Base-by-base conservation (phyloP, 2,113 vertebrate species). In the Ginglymostoma cirratum region DNA sequence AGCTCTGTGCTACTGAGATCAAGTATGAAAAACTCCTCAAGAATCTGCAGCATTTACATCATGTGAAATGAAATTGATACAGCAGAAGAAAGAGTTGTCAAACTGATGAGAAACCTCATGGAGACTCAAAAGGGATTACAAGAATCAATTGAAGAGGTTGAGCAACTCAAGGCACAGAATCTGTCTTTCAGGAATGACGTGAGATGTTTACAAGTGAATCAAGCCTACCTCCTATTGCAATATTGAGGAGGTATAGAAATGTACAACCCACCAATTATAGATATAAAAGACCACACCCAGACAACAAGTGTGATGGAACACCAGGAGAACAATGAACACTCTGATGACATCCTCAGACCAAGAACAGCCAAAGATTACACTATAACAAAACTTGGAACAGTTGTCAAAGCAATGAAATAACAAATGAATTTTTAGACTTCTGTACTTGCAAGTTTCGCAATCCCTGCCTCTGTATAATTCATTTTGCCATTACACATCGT, bases 11-110 rank as follows among this genome's bases (percentile, higher is more conserved):
- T 92, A 97, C 97, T 5, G 98, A 98, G 96, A 96, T 97, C 95
- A 97, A 96, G 92, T 96, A 98, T 78, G 96, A 8, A n/a, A 98
- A 98, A 96, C 98, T 99, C 89, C 83, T 99, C 66, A 97, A 97
- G 12, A 98, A 98, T 96, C 97, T 99, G 85, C 98, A 97, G 45
- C 99, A 99, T 96, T 2, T 98, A 99, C 0, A 98, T 99, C 97
- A 98, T 99, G 98, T 97, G 99, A 52, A 99, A 98, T 0, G 98
- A 99, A 97, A 98, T 99, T 0, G 99, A 99, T 97, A 99, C 97
- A 0, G 99, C 99, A 0, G 98, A 99, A 96, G 99, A 99, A 97
- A 98, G 99, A 96, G 99, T 99, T 87, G 99, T 99, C 0, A 99
- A 99, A 96, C 96, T 99, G 96, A 99, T 99, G 17, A 97, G 96